Conservation (phyloP, 2,888 invertebrate species). For the Panorpa germanica region DNA sequence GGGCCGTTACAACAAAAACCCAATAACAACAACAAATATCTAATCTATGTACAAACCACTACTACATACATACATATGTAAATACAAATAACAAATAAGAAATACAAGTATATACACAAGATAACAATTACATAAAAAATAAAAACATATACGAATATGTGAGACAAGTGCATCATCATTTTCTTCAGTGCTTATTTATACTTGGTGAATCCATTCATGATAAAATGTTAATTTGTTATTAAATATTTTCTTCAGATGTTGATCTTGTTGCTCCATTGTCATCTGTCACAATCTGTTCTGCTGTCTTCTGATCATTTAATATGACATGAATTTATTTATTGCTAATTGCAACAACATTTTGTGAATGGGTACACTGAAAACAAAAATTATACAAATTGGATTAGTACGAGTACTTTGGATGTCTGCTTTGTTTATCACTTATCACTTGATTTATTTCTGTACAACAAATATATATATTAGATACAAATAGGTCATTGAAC, state of each 20-base stretch:
- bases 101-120: slow-evolving; percentile 2
- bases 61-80: not conserved
- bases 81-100: no score
- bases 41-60: slow-evolving; percentile 1
- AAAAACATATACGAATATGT: slow-evolving; percentile 4
- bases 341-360: not conserved
- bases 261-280: no score
- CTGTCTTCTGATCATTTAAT: not conserved
- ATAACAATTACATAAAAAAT: not conserved
- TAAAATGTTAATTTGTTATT: no score
- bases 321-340: slow-evolving; percentile 5
- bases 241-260: no score
- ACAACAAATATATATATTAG: no score
- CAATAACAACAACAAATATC: slow-evolving; percentile 5
- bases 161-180: not conserved
- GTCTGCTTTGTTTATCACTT: not conserved
- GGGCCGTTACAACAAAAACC: no score
- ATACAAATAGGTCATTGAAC: no score
- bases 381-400: no score
- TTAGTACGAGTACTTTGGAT: slow-evolving; percentile 1
- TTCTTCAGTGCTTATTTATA: no score
- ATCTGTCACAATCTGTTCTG: slow-evolving; percentile 2
- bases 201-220: no score
- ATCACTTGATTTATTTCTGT: not conserved
- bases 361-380: no score